Evolutionary conservation across 2,888 invertebrate species (phyloP), one percentile per base, ranked within the genome.

Genomic region (Eurytoma adleriae): DNA sequence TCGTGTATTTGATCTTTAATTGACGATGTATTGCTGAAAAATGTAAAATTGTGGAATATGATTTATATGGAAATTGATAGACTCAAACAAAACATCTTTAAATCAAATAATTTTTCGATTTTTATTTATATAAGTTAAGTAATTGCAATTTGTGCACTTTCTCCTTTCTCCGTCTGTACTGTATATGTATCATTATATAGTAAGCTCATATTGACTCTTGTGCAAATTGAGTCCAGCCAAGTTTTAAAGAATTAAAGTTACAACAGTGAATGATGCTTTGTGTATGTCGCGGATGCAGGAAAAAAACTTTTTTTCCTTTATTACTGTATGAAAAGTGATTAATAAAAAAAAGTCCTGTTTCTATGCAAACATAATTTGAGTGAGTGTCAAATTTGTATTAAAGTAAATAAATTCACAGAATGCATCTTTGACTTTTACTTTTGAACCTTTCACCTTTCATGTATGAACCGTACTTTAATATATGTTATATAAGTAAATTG

Each of bases 311-410:
- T 83, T 84, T 83, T 85, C 83, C 78, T 78, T 77, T 81, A 84
- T 82, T 86, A 84, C 82, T 83, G 78, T 72, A 84, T 80, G 61
- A 83, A 83, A 84, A 83, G 83, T 83, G 78, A 85, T 84, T 83
- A 85, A 85, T 86, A 85, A 85, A 83, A 85, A 86, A 86, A 84
- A 83, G 83, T 84, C 85, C 85, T 84, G 84, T 86, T 86, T 86
- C 85, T 82, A 85, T 80, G 83, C 86, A 85, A 86, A 85, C 85
- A 87, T 86, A 83, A 83, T 84, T 85, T 85, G 88, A 87, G 87
- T 89, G 89, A 88, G 88, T 89, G 89, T 88, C 88, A 88, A 89
- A 88, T 89, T 89, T 89, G 89, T 89, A 89, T 89, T 87, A 88
- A 89, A 89, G 85, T 89, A 89, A 89, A 89, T 89, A 88, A 88